Base-by-base conservation (phyloP, 2,888 invertebrate genomes). In the Zootermopsis nevadensis region DNA sequence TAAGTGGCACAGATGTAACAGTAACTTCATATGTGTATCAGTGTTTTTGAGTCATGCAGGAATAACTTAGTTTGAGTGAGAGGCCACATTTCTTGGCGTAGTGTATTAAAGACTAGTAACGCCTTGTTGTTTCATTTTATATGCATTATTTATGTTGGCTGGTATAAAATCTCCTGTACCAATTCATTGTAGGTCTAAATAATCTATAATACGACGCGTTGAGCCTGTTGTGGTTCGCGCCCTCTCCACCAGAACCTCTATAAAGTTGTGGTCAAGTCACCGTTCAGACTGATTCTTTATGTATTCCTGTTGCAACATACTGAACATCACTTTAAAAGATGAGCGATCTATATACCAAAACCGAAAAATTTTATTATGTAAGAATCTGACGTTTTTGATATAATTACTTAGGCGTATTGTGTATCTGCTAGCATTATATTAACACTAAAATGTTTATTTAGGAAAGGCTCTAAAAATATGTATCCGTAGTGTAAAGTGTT, bases 41-140 rank as follows among this genome's bases (percentile, higher is more conserved):
- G 27, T 27, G 12, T 67, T 67, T 27, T 27, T 66, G 12, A 67
- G 15, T 67, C 27, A 27, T 67, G 67, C 15, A 27, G 27, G 2
- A 27, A 24, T 67, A 67, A 67, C 27, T 67, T 67, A 27, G 67
- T 67, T 31, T 67, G 67, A 67, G 15, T 10, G 12, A 8, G 67
- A 27, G 10, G 27, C 27, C 27, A 27, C 27, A 8, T 30, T 27
- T 8, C 67, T 67, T 67, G 67, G 10, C 27, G 3, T 19, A 19
- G 53, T 24, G 53, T 53, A 4, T 15, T 53, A 22, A 15, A 53
- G 53, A 24, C 15, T 27, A 4, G 24, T n/a, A 27, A 67, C 67
- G 67, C 67, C 30, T 67, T 67, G 31, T 67, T 67, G 67, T 67
- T 67, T 31, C 31, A 67, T 67, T 67, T 67, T 67, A 27, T 67